These are phyloP conservation scores for Molorchus minor DNA, from an alignment of 2,888 invertebrate species.

Conservation along the genomic window DNA sequence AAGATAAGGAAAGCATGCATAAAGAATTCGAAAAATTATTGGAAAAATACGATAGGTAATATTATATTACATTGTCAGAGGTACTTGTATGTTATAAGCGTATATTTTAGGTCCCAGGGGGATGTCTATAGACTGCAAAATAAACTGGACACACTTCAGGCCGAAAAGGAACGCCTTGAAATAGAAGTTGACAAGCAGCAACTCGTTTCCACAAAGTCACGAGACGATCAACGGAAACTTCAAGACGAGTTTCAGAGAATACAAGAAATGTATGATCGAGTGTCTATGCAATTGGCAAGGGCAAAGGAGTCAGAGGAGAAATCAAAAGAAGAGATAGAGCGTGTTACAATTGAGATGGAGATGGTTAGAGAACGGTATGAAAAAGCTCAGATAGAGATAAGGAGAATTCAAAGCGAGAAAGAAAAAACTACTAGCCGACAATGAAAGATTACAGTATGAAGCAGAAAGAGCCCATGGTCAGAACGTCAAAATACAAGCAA, in stretches of 20 bases:
- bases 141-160: conserved; percentile 86
- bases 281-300: conserved; percentile 81
- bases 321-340: conserved; percentile 83
- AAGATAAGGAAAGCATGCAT: conserved; percentile 87
- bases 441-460: conserved; percentile 86
- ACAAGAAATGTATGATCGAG: conserved; percentile 90
- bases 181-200: conserved; percentile 88
- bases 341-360: conserved; percentile 81
- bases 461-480: conserved; percentile 87
- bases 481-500: conserved; percentile 83
- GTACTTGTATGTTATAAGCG: not conserved
- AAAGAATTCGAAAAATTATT: conserved; percentile 92
- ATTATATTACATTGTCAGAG: not conserved
- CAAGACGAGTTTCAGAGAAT: conserved; percentile 86
- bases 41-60: conserved; percentile 88
- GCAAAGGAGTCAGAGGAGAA: conserved; percentile 93
- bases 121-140: conserved; percentile 90
- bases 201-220: conserved; percentile 78
- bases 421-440: conserved; percentile 85
- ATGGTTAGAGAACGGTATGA: conserved; percentile 90
- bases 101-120: conserved; percentile 78
- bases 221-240: conserved; percentile 86
- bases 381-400: conserved; percentile 84
- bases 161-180: conserved; percentile 86
- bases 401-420: conserved; percentile 83